These are phyloP conservation scores for Mesoligia furuncula DNA, from an alignment of 2,888 invertebrate genomes.

Conservation along the genomic window DNA sequence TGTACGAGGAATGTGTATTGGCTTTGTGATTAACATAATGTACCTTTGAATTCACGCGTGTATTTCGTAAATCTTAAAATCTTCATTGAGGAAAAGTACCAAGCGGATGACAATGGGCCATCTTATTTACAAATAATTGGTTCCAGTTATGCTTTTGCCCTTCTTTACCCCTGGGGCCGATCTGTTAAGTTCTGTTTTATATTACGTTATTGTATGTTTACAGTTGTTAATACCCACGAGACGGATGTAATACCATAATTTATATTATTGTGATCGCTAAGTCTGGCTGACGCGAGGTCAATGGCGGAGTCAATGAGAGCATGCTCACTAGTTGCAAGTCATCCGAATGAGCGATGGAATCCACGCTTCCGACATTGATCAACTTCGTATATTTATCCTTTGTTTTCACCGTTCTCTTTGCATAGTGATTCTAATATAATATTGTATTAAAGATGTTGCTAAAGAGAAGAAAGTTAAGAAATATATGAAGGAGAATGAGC, in stretches of 20 bases:
- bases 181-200: constrained; percentile 79
- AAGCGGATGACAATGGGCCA: constrained; percentile 42
- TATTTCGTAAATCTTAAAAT: constrained; percentile 54
- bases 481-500: neutral
- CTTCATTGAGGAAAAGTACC: constrained; percentile 37
- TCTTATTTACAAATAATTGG: constrained; percentile 65
- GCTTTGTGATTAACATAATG: constrained; percentile 57
- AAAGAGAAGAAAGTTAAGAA: neutral
- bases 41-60: constrained; percentile 45
- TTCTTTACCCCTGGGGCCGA: constrained; percentile 79
- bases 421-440: constrained; percentile 36
- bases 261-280: constrained; percentile 85
- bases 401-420: constrained; percentile 73
- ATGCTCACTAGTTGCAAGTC: constrained; percentile 87
- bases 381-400: constrained; percentile 75
- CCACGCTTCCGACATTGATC: constrained; percentile 87
- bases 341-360: constrained; percentile 85
- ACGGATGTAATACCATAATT: constrained; percentile 85
- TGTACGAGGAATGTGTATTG: constrained; percentile 42
- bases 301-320: constrained; percentile 89
- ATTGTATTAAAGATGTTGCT: neutral
- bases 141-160: constrained; percentile 69
- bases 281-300: constrained; percentile 84
- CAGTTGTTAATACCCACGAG: constrained; percentile 79
- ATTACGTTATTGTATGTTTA: constrained; percentile 77